These are phyloP conservation scores for Stigmatopora argus DNA, from an alignment of 2,113 vertebrate genomes.

Conservation along the genomic window DNA sequence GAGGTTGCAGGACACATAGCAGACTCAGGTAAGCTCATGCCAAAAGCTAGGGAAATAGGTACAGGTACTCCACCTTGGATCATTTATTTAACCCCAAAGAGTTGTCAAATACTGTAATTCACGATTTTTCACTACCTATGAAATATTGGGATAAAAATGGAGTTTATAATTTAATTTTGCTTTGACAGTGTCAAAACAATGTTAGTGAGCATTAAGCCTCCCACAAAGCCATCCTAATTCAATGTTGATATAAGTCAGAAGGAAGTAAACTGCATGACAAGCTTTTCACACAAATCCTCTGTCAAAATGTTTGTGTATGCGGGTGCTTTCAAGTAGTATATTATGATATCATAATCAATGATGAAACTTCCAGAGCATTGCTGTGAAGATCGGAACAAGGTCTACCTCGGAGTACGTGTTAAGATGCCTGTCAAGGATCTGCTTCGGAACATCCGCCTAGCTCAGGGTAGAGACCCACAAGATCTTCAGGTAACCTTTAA, in stretches of 20 bases:
- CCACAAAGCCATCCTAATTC: no score
- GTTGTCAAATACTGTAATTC: not conserved
- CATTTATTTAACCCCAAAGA: not conserved
- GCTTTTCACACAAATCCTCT: not conserved
- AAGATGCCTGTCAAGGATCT: conserved; percentile 80
- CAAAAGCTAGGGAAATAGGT: not conserved
- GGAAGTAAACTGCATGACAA: not conserved
- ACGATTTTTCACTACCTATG: not conserved
- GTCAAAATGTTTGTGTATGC: not conserved
- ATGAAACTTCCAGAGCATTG: not conserved
- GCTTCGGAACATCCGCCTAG: conserved; percentile 70
- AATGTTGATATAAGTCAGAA: not conserved
- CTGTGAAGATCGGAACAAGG: conserved; percentile 47
- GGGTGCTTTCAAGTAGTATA: not conserved
- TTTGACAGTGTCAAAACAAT: no score
- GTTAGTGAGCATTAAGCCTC: no score
- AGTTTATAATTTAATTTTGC: no score
- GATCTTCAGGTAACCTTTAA: conserved; percentile 58
- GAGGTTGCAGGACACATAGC: conserved; percentile 25
- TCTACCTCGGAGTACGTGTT: conserved; percentile 80
- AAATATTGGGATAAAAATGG: no score
- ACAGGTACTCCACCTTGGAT: not conserved
- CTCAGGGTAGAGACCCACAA: conserved; percentile 61
- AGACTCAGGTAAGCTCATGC: not conserved
- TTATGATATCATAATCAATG: not conserved